A percentile compares a stretch with the other conserved stretches of the same genome.
These are phyloP conservation scores for Ptychadena robeensis DNA, from an alignment of 2,797 vertebrate species.

Conservation along the genomic window DNA sequence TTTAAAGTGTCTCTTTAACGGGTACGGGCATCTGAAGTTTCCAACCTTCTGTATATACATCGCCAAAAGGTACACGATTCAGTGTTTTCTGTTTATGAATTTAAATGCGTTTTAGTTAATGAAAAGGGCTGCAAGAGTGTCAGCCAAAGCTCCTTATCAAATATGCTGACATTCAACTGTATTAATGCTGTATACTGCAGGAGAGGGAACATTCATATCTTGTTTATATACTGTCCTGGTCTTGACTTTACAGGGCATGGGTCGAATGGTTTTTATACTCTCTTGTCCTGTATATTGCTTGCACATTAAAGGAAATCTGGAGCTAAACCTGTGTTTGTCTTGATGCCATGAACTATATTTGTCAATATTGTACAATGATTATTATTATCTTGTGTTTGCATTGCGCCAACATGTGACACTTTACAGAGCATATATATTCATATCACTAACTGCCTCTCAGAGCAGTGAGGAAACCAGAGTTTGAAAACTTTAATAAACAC, in stretches of 20 bases:
- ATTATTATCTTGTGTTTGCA: too few species aligned
- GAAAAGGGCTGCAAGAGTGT: not conserved
- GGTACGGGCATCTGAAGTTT: not conserved
- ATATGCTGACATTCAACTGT: not conserved
- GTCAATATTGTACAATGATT: too few species aligned
- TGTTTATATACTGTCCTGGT: not conserved
- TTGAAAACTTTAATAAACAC: too few species aligned
- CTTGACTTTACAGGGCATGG: not conserved
- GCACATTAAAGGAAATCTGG: slow-evolving; percentile 25
- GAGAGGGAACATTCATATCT: not conserved
- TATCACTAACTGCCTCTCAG: too few species aligned
- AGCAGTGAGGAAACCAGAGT: too few species aligned
- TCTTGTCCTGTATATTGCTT: slow-evolving; percentile 28
- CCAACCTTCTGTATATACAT: not conserved
- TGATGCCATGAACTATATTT: not conserved
- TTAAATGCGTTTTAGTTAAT: not conserved
- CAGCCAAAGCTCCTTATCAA: not conserved
- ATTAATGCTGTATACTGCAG: slow-evolving; percentile 1
- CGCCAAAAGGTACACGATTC: not conserved
- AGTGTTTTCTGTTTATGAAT: not conserved
- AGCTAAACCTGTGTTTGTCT: slow-evolving; percentile 11
- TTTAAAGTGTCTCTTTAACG: not conserved
- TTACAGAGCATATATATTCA: too few species aligned
- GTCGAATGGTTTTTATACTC: slow-evolving; percentile 12
- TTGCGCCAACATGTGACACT: too few species aligned